Evolutionary conservation across 1,140 invertebrate species (phyloP), one percentile per base, ranked within the genome.

Genomic region (Orchesella cincta): DNA sequence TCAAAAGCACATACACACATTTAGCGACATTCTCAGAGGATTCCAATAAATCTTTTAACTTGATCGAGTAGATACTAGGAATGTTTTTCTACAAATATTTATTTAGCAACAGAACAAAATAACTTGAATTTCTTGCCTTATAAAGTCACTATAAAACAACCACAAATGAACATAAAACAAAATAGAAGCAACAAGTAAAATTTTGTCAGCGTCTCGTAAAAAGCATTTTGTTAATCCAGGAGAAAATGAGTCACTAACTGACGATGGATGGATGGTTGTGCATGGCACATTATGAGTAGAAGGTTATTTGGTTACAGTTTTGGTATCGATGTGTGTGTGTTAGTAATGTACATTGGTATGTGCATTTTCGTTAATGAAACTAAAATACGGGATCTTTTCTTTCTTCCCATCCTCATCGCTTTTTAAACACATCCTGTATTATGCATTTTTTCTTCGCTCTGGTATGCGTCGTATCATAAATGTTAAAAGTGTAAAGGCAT

Each of bases 301-400:
- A 67, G 8, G 62, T 67, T 67, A 67, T 3, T 67, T 8, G 54
- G 8, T 16, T 28, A 46, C n/a, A n/a, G n/a, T n/a, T n/a, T n/a
- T n/a, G n/a, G n/a, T n/a, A n/a, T n/a, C n/a, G 20, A 5, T 62
- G 23, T 16, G 54, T 26, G 23, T 62, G 23, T 62, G 12, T 62
- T 62, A 8, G n/a, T n/a, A n/a, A n/a, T n/a, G n/a, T 12, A 33
- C 12, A 31, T 18, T 67, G 62, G 62, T 67, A 67, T 67, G 62
- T n/a, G 62, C n/a, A 29, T 67, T 67, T 23, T 67, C 62, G 62
- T 67, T 67, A 67, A 67, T 67, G 62, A 67, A 57, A 57, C 54
- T 57, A 57, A 57, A 67, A 67, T 67, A 67, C 62, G 62, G 62
- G 62, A 67, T 67, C 62, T 67, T 67, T 23, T 67, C 26, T 28